phyloP scores from a whole-genome alignment of 2,113 vertebrate species.

The Chaetodon auriga region DNA sequence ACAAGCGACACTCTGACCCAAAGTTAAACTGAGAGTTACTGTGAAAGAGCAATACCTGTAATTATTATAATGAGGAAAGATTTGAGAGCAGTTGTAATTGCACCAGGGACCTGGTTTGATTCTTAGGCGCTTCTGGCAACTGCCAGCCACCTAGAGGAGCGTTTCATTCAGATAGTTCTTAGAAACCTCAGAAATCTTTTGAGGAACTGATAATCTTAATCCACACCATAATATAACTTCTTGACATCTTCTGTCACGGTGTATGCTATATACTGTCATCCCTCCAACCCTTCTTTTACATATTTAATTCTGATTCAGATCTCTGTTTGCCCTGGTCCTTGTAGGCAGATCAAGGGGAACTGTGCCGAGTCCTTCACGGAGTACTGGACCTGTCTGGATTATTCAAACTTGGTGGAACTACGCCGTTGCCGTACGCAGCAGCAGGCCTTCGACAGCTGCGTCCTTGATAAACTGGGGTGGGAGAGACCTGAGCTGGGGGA shows the following conservation, averaged over 20 bases:
- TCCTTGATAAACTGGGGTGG: constrained; percentile 96
- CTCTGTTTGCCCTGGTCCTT: constrained; percentile 14
- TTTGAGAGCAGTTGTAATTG: constrained; percentile 68
- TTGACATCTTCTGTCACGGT: not conserved
- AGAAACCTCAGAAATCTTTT: not conserved
- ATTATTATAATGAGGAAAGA: constrained; percentile 67
- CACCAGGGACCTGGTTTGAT: constrained; percentile 61
- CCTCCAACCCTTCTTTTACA: not conserved
- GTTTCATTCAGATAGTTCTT: not conserved
- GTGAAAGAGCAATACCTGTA: constrained; percentile 48
- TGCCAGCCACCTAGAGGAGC: constrained; percentile 38
- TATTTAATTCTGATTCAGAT: constrained; percentile 22
- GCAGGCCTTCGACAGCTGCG: constrained; percentile 92
- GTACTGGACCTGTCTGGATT: constrained; percentile 97
- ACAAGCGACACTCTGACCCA: constrained; percentile 42
- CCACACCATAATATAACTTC: not conserved
- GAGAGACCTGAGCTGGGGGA: constrained; percentile 92
- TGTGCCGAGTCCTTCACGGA: constrained; percentile 95
- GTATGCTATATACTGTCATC: too few relatives aligned
- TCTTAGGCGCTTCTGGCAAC: constrained; percentile 49
- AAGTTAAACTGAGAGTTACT: constrained; percentile 52
- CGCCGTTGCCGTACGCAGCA: constrained; percentile 92
- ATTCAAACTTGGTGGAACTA: constrained; percentile 83
- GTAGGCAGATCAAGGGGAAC: constrained; percentile 91
- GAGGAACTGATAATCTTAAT: not conserved